A percentile compares a stretch with the other conserved stretches of the same genome.
phyloP scores from a whole-genome alignment of 2,888 invertebrate genomes.

The Campoplex capitator region DNA sequence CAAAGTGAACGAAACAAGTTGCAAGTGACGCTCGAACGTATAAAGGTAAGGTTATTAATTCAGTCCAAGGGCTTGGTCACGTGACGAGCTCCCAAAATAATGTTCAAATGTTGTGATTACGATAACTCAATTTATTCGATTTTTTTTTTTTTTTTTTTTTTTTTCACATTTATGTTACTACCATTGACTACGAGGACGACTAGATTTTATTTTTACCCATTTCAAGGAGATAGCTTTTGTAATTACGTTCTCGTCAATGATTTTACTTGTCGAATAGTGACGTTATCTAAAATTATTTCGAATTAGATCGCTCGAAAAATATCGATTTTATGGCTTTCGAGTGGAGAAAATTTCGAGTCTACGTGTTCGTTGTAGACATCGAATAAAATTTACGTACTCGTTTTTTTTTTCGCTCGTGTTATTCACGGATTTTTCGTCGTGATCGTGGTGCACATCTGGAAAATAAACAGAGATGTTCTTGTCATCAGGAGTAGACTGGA shows the following conservation, averaged over 20 bases:
- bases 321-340: neutral
- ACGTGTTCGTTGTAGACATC: neutral
- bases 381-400: neutral
- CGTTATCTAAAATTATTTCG: neutral
- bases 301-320: neutral
- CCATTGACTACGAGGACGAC: neutral
- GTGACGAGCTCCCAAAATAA: constrained; percentile 50
- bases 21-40: constrained; percentile 53
- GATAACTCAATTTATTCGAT: neutral
- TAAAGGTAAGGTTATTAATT: constrained; percentile 61
- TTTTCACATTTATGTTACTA: constrained; percentile 15
- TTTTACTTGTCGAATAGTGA: neutral
- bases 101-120: constrained; percentile 20
- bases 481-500: neutral
- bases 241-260: neutral
- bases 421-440: neutral
- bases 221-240: neutral
- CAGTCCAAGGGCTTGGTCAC: constrained; percentile 52
- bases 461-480: constrained; percentile 13
- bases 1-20: constrained; percentile 54
- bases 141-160: too few species aligned
- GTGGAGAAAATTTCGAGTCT: neutral
- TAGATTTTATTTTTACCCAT: neutral
- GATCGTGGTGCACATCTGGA: neutral
- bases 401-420: constrained; percentile 19